Conservation (phyloP, 2,797 vertebrate genomes). For the Coccyzus lansbergi region DNA sequence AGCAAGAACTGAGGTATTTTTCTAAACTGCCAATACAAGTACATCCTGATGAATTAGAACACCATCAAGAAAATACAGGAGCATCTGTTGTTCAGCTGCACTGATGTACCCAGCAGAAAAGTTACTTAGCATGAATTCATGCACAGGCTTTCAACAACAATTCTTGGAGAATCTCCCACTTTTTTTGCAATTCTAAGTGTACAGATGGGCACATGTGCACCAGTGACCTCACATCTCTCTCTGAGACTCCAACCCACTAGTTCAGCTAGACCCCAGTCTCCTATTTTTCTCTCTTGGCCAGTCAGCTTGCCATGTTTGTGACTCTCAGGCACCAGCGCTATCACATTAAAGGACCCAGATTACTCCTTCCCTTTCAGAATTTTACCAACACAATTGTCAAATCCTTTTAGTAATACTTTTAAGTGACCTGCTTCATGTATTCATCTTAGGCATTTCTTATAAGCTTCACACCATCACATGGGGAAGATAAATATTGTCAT, state of each 20-base stretch:
- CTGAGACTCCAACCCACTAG: neutral
- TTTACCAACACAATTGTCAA: neutral
- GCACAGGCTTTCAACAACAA: neutral
- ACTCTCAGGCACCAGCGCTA: neutral
- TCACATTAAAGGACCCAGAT: neutral
- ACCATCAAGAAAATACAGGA: neutral
- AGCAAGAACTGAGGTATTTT: neutral
- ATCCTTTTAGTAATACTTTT: neutral
- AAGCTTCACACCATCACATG: neutral
- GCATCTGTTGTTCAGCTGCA: neutral
- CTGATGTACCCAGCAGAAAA: neutral
- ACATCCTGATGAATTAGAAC: neutral
- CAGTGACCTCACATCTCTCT: neutral
- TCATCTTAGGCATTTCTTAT: neutral
- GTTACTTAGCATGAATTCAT: neutral
- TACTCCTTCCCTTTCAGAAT: neutral
- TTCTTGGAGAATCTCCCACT: neutral
- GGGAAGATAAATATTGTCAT: slow-evolving; percentile 35
- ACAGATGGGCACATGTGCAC: neutral
- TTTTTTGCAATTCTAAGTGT: neutral
- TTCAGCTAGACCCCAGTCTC: neutral
- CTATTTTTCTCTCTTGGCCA: neutral
- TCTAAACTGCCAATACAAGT: neutral
- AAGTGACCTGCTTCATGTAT: neutral
- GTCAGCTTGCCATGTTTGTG: neutral